Evolutionary conservation across 2,888 invertebrate genomes (phyloP).

Genomic region (Zhuqinia jingwanae): DNA sequence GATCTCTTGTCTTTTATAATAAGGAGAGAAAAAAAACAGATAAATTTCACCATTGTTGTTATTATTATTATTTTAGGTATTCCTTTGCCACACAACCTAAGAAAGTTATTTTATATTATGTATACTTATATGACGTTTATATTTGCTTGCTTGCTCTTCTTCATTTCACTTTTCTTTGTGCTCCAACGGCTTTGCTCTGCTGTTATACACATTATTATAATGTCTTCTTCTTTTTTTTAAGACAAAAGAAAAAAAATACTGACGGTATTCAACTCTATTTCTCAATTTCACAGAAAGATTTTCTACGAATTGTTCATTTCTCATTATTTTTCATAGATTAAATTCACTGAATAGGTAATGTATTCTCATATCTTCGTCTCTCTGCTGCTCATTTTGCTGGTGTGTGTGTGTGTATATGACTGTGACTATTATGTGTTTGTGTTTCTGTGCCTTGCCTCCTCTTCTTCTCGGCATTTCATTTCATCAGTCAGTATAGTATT

Average conservation of each 20-base stretch:
- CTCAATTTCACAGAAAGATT: constrained; percentile 69
- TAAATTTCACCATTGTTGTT: constrained; percentile 63
- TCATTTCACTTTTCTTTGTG: constrained; percentile 65
- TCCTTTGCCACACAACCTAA: neutral
- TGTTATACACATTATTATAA: constrained; percentile 20
- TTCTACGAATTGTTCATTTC: constrained; percentile 72
- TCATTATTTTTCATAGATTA: constrained; percentile 75
- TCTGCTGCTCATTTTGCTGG: neutral
- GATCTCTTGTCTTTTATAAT: constrained; percentile 46
- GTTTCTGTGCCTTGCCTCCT: neutral
- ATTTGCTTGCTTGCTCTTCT: constrained; percentile 9
- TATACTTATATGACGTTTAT: neutral
- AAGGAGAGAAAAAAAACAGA: constrained; percentile 54
- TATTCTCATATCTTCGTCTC: constrained; percentile 30
- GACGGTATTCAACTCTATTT: constrained; percentile 62
- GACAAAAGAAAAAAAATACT: constrained; percentile 63
- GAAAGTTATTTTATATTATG: neutral
- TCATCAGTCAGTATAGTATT: constrained; percentile 55
- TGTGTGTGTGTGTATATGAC: neutral
- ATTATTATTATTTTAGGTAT: neutral
- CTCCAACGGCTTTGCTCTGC: constrained; percentile 8
- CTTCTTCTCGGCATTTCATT: constrained; percentile 16
- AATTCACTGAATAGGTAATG: constrained; percentile 71
- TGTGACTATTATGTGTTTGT: too few species aligned
- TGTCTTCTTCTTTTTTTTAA: constrained; percentile 47